Evolutionary conservation across 2,888 invertebrate species (phyloP).

Genomic region (Lasioglossum villosulum): DNA sequence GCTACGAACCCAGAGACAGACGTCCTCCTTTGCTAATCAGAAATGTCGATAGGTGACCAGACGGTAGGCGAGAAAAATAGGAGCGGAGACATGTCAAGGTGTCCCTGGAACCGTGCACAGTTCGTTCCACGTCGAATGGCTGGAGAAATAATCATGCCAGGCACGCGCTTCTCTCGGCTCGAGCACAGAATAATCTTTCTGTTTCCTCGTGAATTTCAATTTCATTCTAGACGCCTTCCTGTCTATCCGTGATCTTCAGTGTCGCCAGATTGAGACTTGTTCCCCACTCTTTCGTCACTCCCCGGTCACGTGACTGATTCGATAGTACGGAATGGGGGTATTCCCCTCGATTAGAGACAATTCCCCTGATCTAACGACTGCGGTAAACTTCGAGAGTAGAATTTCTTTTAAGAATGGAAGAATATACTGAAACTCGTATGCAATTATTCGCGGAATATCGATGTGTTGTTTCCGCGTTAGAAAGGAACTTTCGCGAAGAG

Average conservation of each 20-base stretch:
- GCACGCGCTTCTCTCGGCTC: conserved; percentile 42
- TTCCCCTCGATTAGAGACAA: too few relatives aligned
- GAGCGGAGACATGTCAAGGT: conserved; percentile 12
- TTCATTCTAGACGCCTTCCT: neutral
- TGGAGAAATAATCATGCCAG: conserved; percentile 46
- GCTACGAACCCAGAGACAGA: conserved; percentile 10
- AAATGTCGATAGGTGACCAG: conserved; percentile 23
- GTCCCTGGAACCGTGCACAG: conserved; percentile 12
- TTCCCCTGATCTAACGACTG: too few relatives aligned
- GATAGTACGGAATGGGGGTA: too few relatives aligned
- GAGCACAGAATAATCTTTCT: conserved; percentile 15
- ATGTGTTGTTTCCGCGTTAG: neutral
- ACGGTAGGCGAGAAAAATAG: conserved; percentile 50
- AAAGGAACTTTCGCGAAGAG: conserved; percentile 2
- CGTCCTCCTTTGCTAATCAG: conserved; percentile 42
- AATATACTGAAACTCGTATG: too few relatives aligned
- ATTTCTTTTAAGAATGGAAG: neutral
- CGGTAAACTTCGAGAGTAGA: too few relatives aligned
- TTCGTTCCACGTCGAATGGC: conserved; percentile 14
- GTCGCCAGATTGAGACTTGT: too few relatives aligned
- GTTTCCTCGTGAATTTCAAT: conserved; percentile 21
- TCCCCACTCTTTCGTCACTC: too few relatives aligned
- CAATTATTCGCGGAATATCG: neutral
- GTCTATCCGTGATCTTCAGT: neutral
- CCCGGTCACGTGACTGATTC: too few relatives aligned